phyloP scores from a whole-genome alignment of 2,888 invertebrate genomes.

The Eilema depressum region DNA sequence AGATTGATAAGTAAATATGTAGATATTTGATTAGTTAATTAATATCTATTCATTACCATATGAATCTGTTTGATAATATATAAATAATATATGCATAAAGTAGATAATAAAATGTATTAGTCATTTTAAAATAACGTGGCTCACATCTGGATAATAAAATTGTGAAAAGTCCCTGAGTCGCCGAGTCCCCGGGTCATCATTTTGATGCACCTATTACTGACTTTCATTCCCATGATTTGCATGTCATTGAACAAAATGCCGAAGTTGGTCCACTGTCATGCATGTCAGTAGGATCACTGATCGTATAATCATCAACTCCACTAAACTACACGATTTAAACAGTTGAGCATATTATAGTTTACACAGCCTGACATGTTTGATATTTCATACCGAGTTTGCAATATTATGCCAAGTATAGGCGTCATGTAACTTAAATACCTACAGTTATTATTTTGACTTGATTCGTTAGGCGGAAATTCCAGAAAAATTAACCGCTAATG shows the following conservation, averaged over 20 bases:
- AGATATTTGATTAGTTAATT: background rate
- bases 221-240: background rate
- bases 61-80: constrained; percentile 4
- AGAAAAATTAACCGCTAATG: no score
- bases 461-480: no score
- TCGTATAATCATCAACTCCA: no score
- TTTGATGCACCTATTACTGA: no score
- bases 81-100: no score
- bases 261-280: no score
- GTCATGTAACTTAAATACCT: background rate
- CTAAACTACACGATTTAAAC: background rate
- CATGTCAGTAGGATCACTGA: no score
- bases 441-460: no score
- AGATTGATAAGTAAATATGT: background rate
- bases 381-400: background rate
- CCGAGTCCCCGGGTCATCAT: no score
- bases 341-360: constrained; percentile 4
- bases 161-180: no score
- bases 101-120: background rate
- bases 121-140: background rate
- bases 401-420: background rate
- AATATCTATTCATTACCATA: constrained; percentile 11
- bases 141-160: no score
- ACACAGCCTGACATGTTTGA: background rate
- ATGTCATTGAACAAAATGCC: background rate